Conservation (phyloP, 1,140 invertebrate genomes). For the Brachionus manjavacas region DNA sequence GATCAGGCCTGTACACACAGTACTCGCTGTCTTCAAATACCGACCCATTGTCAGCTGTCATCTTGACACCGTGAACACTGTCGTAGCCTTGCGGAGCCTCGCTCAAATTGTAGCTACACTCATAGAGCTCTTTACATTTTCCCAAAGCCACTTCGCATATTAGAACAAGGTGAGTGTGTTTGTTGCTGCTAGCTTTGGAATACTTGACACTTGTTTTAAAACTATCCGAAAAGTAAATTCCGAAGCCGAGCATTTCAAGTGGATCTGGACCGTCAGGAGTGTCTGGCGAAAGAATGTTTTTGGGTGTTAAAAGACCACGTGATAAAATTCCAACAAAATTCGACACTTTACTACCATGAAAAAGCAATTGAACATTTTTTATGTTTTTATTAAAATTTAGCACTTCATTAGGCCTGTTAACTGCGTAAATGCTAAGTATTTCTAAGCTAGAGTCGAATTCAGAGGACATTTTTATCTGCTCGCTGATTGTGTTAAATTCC, state of each 20-base stretch:
- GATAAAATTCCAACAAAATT: slow-evolving; percentile 56
- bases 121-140: slow-evolving; percentile 45
- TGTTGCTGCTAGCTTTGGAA: neutral
- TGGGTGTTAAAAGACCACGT: slow-evolving; percentile 53
- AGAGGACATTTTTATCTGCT: slow-evolving; percentile 40
- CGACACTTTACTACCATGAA: slow-evolving; percentile 50
- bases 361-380: slow-evolving; percentile 46
- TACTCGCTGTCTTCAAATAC: slow-evolving; percentile 54
- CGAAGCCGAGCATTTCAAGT: slow-evolving; percentile 49
- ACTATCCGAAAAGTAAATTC: slow-evolving; percentile 55
- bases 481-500: slow-evolving; percentile 45
- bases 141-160: slow-evolving; percentile 54
- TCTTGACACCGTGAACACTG: slow-evolving; percentile 52
- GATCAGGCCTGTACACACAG: slow-evolving; percentile 51
- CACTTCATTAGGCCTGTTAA: slow-evolving; percentile 48
- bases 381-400: slow-evolving; percentile 45
- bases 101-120: neutral
- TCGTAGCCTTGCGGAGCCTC: slow-evolving; percentile 51
- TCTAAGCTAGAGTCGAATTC: slow-evolving; percentile 45
- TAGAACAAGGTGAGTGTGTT: slow-evolving; percentile 50
- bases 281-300: slow-evolving; percentile 48
- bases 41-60: slow-evolving; percentile 44
- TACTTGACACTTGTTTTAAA: slow-evolving; percentile 46
- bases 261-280: slow-evolving; percentile 50
- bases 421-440: slow-evolving; percentile 47